phyloP scores from a whole-genome alignment of 2,888 invertebrate genomes.

The Malacosoma neustria region DNA sequence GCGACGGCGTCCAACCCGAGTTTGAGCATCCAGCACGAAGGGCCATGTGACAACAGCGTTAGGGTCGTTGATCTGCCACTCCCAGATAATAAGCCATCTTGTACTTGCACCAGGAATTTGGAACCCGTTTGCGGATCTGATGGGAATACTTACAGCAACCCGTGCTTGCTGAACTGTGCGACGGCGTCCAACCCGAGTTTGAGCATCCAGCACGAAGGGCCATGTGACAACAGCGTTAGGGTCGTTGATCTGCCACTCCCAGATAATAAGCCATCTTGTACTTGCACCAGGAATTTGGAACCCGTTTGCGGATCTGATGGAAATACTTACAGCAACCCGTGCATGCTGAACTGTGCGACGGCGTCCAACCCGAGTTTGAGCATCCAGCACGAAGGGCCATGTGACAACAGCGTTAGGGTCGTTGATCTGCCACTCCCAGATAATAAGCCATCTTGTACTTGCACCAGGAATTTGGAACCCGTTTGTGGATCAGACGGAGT shows the following conservation, averaged over 20 bases:
- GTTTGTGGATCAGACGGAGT: constrained; percentile 31
- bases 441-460: constrained; percentile 6
- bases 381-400: constrained; percentile 1
- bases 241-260: not conserved
- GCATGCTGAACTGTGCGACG: constrained; percentile 10
- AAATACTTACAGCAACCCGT: constrained; percentile 76
- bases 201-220: not conserved
- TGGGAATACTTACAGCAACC: constrained; percentile 25
- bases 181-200: constrained; percentile 10
- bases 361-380: constrained; percentile 6
- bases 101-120: constrained; percentile 15
- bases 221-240: not conserved
- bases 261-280: not conserved
- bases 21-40: constrained; percentile 12
- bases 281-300: constrained; percentile 14
- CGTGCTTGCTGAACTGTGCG: constrained; percentile 25
- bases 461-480: constrained; percentile 29
- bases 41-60: constrained; percentile 15
- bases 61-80: constrained; percentile 9
- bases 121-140: constrained; percentile 21
- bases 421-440: not conserved
- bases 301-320: constrained; percentile 82
- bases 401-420: constrained; percentile 1
- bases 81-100: constrained; percentile 3
- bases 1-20: constrained; percentile 12